A percentile compares a stretch with the other conserved stretches of the same genome.
Evolutionary conservation across 2,113 vertebrate genomes (phyloP).

Genomic region (Melanocharis versteri): DNA sequence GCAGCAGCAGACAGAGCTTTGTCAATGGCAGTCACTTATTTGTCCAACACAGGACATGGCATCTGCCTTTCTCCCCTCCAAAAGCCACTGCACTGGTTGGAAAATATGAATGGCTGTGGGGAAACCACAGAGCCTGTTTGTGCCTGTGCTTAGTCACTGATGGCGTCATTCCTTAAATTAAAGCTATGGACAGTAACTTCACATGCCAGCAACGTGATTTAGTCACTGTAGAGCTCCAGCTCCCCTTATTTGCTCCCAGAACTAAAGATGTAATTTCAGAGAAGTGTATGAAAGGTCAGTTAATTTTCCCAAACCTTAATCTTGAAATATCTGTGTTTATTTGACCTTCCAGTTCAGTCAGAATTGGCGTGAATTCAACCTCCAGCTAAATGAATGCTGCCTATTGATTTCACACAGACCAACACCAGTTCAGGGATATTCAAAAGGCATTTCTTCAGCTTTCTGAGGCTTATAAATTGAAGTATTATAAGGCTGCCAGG

Average conservation of each 20-base stretch:
- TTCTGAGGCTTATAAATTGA: neutral
- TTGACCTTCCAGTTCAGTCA: neutral
- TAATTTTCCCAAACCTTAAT: slow-evolving; percentile 2
- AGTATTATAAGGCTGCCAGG: neutral
- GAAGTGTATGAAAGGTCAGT: neutral
- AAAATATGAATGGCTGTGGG: neutral
- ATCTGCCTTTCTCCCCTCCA: neutral
- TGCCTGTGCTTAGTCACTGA: accelerated
- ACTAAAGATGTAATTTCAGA: neutral
- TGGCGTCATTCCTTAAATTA: neutral
- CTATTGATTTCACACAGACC: slow-evolving; percentile 9
- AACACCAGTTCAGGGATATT: neutral
- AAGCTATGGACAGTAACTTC: neutral
- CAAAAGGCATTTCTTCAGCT: neutral
- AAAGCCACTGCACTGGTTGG: neutral
- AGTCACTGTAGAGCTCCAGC: neutral
- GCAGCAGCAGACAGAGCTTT: neutral
- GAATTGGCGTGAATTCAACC: neutral
- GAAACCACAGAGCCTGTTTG: neutral
- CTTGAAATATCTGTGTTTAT: neutral
- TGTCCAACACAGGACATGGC: accelerated
- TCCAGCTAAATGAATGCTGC: neutral
- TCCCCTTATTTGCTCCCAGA: neutral
- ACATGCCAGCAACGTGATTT: neutral
- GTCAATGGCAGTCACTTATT: neutral